Evolutionary conservation across 2,797 vertebrate species (phyloP), one percentile per base, ranked within the genome.

Genomic region (Manis javanica): DNA sequence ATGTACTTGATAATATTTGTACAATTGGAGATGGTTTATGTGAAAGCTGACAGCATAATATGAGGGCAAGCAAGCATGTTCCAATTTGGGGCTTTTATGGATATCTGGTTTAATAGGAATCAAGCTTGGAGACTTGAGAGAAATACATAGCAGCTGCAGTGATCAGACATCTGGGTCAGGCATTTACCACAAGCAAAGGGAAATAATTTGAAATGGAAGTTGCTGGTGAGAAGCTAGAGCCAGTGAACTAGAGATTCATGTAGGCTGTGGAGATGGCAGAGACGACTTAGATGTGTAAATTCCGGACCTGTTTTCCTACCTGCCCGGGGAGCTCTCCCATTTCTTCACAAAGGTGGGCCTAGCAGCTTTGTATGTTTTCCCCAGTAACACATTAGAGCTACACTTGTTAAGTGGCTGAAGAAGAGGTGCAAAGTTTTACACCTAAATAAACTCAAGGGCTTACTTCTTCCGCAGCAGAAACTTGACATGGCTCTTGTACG

Each of bases 81-180:
- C 77, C 64, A 75, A 24, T 61, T 94, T 74, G 66, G 64, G 83
- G 34, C 78, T 64, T 96, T 93, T 78, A 68, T 63, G 26, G 15
- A 34, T 84, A 59, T 71, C 15, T 87, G 59, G 31, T 42, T 94
- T 77, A 91, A 61, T 53, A 61, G 23, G 29, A 91, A 68, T 78
- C 57, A 89, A 42, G 34, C 42, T 55, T 69, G 68, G 66, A 64
- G 21, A 71, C 37, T 63, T 29, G 5, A 95, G 53, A 83, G 72
- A 59, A 85, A 66, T 74, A 51, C 9, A 21, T 29, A 68, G 61
- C 37, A 78, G 21, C 21, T 87, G 19, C 8, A 57, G 4, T n/a
- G 19, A 89, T 57, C 31, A 78, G 82, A 77, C 93, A 86, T 79
- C 89, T 94, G 66, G 42, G 59, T 85, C 55, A 53, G 31, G 51